phyloP scores from a whole-genome alignment of 2,797 vertebrate species.

The Aplochiton taeniatus region DNA sequence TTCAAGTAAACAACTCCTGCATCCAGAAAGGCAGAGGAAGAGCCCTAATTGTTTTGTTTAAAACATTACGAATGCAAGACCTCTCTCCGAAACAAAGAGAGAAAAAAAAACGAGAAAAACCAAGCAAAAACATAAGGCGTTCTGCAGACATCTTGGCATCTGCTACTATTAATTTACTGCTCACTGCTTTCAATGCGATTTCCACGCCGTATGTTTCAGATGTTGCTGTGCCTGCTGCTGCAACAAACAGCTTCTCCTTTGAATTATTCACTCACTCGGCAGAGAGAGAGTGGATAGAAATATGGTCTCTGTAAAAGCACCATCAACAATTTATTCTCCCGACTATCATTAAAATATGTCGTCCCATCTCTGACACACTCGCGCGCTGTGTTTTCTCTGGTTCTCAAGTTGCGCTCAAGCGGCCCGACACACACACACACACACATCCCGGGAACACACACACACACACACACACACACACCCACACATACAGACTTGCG shows the following conservation, averaged over 20 bases:
- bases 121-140: too few relatives aligned
- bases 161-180: slow-evolving; percentile 86
- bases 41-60: slow-evolving; percentile 65
- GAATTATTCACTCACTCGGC: slow-evolving; percentile 79
- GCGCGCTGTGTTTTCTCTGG: slow-evolving; percentile 58
- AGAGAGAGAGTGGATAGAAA: slow-evolving; percentile 46
- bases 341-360: slow-evolving; percentile 76
- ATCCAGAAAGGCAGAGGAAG: slow-evolving; percentile 65
- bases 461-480: too few relatives aligned
- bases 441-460: neutral
- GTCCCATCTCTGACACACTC: slow-evolving; percentile 50
- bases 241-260: slow-evolving; percentile 75
- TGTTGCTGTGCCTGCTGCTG: slow-evolving; percentile 81
- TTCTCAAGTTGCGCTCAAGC: slow-evolving; percentile 28
- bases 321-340: slow-evolving; percentile 81
- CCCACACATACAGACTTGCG: neutral
- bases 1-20: slow-evolving; percentile 67
- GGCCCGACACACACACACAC: neutral
- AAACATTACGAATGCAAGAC: slow-evolving; percentile 60
- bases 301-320: slow-evolving; percentile 61
- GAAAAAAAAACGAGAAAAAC: slow-evolving; percentile 51
- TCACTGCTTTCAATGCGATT: slow-evolving; percentile 79
- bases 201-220: slow-evolving; percentile 80
- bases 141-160: slow-evolving; percentile 82
- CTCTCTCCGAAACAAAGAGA: slow-evolving; percentile 53